Conservation (phyloP, 2,888 invertebrate species). For the Prenolepis imparis region DNA sequence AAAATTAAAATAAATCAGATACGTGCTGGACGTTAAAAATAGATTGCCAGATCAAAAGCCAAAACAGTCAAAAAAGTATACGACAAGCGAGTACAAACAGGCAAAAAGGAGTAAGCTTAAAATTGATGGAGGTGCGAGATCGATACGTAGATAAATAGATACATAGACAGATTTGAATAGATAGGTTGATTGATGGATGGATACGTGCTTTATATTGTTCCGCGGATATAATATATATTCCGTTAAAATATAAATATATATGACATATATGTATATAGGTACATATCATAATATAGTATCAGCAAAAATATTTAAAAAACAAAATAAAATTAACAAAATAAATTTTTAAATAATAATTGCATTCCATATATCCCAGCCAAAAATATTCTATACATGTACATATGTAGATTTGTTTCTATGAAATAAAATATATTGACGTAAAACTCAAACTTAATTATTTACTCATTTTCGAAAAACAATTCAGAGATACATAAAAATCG, state of each 20-base stretch:
- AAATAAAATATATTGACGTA: not conserved
- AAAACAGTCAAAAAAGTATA: not conserved
- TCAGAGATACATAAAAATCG: slow-evolving; percentile 4
- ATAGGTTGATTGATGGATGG: slow-evolving; percentile 47
- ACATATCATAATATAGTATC: not conserved
- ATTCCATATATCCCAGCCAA: not conserved
- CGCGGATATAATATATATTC: not conserved
- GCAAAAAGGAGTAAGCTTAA: slow-evolving; percentile 32
- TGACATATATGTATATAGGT: not conserved
- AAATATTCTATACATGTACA: not conserved
- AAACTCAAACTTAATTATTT: not conserved
- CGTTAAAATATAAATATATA: slow-evolving; percentile 20
- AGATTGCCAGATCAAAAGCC: slow-evolving; percentile 6
- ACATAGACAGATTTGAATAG: slow-evolving; percentile 42
- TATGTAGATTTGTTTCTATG: not conserved
- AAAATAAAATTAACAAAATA: not conserved
- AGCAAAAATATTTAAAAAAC: slow-evolving; percentile 12
- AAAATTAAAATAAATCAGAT: slow-evolving; percentile 3
- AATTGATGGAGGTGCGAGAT: slow-evolving; percentile 29
- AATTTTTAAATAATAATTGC: not conserved
- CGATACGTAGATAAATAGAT: slow-evolving; percentile 50
- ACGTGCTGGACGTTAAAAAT: not conserved
- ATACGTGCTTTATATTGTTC: slow-evolving; percentile 39
- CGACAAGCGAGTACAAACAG: slow-evolving; percentile 5
- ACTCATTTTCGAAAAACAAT: not conserved